Conservation (phyloP, 2,113 vertebrate species). For the Sitta europaea region DNA sequence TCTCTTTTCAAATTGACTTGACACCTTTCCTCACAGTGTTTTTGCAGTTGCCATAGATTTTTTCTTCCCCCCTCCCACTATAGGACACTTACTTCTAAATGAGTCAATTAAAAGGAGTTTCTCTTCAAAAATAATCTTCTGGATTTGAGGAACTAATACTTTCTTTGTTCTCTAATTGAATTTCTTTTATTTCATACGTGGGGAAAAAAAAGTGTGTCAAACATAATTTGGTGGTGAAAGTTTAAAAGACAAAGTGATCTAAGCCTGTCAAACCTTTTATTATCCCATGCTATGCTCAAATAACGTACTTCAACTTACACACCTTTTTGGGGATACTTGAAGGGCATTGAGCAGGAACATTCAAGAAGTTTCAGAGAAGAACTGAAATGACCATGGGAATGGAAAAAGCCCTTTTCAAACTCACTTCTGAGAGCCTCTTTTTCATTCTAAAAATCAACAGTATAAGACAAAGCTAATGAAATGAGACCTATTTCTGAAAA, state of each 20-base stretch:
- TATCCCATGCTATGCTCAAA: neutral
- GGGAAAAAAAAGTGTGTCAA: neutral
- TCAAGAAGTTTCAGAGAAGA: neutral
- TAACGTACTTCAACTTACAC: neutral
- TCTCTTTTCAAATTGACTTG: neutral
- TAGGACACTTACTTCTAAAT: neutral
- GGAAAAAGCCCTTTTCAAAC: neutral
- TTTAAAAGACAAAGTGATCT: neutral
- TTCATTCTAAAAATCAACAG: neutral
- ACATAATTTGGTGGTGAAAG: neutral
- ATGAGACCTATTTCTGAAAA: neutral
- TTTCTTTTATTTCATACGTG: neutral
- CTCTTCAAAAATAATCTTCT: neutral
- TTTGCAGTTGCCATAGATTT: neutral
- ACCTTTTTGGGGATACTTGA: neutral
- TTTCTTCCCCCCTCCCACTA: neutral
- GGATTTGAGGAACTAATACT: neutral
- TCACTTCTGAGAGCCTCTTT: neutral
- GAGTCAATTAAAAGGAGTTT: neutral
- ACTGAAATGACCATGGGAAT: neutral
- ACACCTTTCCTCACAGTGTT: neutral
- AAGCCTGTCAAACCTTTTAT: neutral
- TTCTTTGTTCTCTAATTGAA: neutral
- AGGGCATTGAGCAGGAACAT: neutral
- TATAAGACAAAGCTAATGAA: neutral